Evolutionary conservation across 2,888 invertebrate genomes (phyloP).

Genomic region (Myopa testacea): DNA sequence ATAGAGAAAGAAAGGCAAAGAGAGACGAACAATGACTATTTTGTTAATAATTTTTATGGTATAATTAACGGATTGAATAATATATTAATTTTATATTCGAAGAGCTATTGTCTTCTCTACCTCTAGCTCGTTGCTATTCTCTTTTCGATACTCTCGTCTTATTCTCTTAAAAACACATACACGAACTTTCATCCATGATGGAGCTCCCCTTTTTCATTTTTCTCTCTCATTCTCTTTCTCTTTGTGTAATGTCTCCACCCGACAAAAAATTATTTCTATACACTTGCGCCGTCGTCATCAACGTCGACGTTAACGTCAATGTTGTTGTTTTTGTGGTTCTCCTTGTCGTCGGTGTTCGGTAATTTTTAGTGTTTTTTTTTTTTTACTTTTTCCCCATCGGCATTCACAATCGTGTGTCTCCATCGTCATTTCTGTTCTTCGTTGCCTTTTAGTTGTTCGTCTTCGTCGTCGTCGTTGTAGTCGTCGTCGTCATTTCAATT

Average conservation of each 20-base stretch:
- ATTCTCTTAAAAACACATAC: background rate
- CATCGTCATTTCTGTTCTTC: constrained; percentile 48
- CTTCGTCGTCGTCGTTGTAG: constrained; percentile 64
- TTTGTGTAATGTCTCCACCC: background rate
- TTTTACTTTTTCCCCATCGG: constrained; percentile 26
- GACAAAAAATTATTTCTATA: constrained; percentile 32
- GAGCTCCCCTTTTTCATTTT: background rate
- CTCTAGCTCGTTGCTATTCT: background rate
- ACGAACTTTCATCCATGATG: background rate
- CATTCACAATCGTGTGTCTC: constrained; percentile 30
- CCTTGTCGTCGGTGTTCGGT: background rate
- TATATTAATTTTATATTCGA: background rate
- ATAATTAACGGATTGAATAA: no score
- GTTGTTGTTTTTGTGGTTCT: background rate
- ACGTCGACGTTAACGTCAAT: background rate
- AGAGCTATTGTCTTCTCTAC: background rate
- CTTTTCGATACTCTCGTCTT: background rate
- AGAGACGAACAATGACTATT: no score
- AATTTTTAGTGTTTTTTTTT: background rate
- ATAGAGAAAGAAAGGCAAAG: no score
- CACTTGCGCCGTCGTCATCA: constrained; percentile 30
- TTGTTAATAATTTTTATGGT: no score
- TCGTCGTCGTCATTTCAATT: constrained; percentile 66
- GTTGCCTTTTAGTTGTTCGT: constrained; percentile 62
- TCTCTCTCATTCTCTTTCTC: constrained; percentile 3